A percentile compares a stretch with the other conserved stretches of the same genome.
These are phyloP conservation scores for Cottoperca gobio DNA, from an alignment of 2,797 vertebrate species.

Conservation along the genomic window DNA sequence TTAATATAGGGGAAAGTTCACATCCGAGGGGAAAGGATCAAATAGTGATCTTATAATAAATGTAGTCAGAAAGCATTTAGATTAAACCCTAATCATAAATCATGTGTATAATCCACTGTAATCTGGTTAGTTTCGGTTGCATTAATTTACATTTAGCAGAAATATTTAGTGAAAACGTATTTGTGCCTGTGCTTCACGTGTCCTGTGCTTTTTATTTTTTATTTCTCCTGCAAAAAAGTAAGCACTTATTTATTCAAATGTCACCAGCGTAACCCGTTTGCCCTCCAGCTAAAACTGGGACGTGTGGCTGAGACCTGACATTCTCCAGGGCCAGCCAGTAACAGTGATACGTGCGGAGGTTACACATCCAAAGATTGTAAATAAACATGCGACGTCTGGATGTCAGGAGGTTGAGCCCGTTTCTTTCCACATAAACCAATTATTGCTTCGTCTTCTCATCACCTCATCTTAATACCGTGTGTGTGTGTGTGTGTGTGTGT, in stretches of 20 bases:
- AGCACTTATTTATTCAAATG: constrained; percentile 49
- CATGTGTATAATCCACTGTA: neutral
- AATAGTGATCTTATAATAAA: neutral
- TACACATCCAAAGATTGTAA: constrained; percentile 24
- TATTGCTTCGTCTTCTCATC: constrained; percentile 18
- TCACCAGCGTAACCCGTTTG: constrained; percentile 31
- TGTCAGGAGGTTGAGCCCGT: constrained; percentile 3
- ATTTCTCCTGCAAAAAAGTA: constrained; percentile 26
- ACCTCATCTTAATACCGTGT: constrained; percentile 9
- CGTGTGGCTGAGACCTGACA: constrained; percentile 46
- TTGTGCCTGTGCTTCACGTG: neutral
- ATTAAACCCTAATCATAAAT: neutral
- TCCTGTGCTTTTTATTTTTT: neutral
- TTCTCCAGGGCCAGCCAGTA: constrained; percentile 40
- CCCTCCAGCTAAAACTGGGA: constrained; percentile 22
- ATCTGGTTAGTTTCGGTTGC: constrained; percentile 5
- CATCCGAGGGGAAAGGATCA: neutral
- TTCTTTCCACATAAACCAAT: constrained; percentile 15
- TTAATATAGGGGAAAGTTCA: constrained; percentile 52
- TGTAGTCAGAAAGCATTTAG: no score
- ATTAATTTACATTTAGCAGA: neutral
- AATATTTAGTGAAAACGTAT: neutral
- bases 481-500: constrained; percentile 7
- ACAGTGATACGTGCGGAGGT: constrained; percentile 33
- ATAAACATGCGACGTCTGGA: constrained; percentile 31